Base-by-base conservation (phyloP, 2,797 vertebrate species). In the Mus caroli region DNA sequence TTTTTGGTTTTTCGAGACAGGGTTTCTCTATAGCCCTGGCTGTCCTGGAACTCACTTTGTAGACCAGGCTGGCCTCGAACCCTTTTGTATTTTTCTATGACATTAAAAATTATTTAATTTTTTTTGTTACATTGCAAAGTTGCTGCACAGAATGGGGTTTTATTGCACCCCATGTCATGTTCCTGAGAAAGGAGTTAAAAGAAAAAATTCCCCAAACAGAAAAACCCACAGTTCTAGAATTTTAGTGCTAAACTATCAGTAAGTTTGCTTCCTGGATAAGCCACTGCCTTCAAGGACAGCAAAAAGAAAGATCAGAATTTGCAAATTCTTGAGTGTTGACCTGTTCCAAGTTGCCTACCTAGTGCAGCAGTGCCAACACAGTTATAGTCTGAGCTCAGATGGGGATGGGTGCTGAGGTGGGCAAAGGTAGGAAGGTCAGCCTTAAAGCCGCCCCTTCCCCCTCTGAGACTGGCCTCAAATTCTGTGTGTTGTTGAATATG, bases 131-230 rank as follows among this genome's bases (percentile, higher is more conserved):
- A 99, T 99, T 92, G 99, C 99, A 97, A 99, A 0, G 15, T 99
- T 99, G 98, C 99, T 99, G 98, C 99, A 99, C 99, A 99, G 99
- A 76, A 99, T 99, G 56, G 99, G 99, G 19, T 99, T 99, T 90
- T 99, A 99, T 99, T 99, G 88, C 99, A 99, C 97, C 99, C 99
- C 98, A 99, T 99, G 98, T 99, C 99, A 97, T 99, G 99, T 95
- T 99, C 99, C 99, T 99, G 97, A 79, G 52, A 14, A 26, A 97
- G 34, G 28, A 34, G 69, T 6, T 2, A 92, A 94, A 77, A 96
- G 91, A 15, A 95, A 10, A 62, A 15, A 95, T 6, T 62, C 31
- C 13, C 31, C 0, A 69, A 69, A 69, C 67, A 37, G 96, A 83
- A 91, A 26, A 95, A 5, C 6, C 73, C 17, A 71, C 34, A 71